Conservation (phyloP, 2,797 vertebrate genomes). For the Decapterus maruadsi region DNA sequence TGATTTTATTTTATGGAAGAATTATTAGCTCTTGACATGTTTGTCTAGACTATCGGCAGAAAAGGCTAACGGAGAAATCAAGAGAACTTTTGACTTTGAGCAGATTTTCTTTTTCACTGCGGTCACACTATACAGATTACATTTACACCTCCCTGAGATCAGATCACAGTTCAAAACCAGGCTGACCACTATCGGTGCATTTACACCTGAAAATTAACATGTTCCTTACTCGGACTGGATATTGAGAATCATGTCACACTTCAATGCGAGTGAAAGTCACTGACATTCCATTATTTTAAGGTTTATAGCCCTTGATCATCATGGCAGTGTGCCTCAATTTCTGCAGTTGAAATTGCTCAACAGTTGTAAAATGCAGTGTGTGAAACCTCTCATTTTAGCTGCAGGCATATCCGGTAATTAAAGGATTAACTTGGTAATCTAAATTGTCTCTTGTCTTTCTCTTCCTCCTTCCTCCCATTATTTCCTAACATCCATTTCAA, state of each 20-base stretch:
- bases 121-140: neutral
- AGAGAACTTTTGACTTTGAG: neutral
- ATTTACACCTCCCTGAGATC: constrained; percentile 3
- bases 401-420: constrained; percentile 83
- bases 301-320: constrained; percentile 62
- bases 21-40: neutral
- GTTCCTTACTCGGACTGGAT: too few species aligned
- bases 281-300: constrained; percentile 58
- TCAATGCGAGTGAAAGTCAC: neutral
- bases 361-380: constrained; percentile 67
- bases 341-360: constrained; percentile 62
- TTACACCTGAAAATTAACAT: neutral
- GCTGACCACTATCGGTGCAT: neutral
- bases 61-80: neutral
- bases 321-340: constrained; percentile 53
- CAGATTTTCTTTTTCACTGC: neutral
- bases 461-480: constrained; percentile 67
- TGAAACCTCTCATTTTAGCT: constrained; percentile 79
- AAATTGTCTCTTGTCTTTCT: constrained; percentile 83
- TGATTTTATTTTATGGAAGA: too few species aligned
- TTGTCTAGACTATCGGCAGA: neutral
- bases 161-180: neutral
- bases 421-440: constrained; percentile 87
- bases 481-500: constrained; percentile 78
- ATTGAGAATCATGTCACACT: neutral